These are phyloP conservation scores for Patiria miniata DNA, from an alignment of 35 echinoderm and acorn worm genomes.

Conservation along the genomic window DNA sequence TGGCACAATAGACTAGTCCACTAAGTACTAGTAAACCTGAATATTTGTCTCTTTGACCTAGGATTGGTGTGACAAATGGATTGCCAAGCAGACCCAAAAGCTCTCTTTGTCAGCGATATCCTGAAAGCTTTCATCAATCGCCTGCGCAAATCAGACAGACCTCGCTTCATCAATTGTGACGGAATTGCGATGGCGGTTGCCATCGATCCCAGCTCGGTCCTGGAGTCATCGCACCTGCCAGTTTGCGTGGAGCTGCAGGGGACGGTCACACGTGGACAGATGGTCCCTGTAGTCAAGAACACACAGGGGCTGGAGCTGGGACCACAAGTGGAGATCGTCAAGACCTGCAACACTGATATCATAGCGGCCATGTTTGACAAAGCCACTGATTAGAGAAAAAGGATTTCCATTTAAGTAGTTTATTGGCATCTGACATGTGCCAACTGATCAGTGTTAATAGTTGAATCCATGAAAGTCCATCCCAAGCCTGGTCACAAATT, in stretches of 20 bases:
- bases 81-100: slow-evolving; percentile 15
- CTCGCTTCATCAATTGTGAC: neutral
- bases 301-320: neutral
- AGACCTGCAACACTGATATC: neutral
- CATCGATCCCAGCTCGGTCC: neutral
- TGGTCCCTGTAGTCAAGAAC: slow-evolving; percentile 19
- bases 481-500: no score
- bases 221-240: slow-evolving; percentile 1
- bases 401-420: neutral
- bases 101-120: slow-evolving; percentile 20
- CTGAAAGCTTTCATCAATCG: neutral
- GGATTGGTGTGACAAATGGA: slow-evolving; percentile 48
- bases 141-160: neutral
- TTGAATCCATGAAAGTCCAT: neutral
- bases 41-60: neutral
- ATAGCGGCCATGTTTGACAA: neutral
- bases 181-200: slow-evolving; percentile 32
- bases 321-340: neutral
- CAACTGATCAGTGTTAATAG: no score
- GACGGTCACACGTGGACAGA: slow-evolving; percentile 37
- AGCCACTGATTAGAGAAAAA: neutral
- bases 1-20: no score
- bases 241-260: slow-evolving; percentile 40
- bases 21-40: no score
- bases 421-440: no score